Percentiles rank a stretch among this genome's conserved stretches.
These are phyloP conservation scores for Phalanger gymnotis DNA, from an alignment of 2,797 vertebrate species.

Conservation along the genomic window DNA sequence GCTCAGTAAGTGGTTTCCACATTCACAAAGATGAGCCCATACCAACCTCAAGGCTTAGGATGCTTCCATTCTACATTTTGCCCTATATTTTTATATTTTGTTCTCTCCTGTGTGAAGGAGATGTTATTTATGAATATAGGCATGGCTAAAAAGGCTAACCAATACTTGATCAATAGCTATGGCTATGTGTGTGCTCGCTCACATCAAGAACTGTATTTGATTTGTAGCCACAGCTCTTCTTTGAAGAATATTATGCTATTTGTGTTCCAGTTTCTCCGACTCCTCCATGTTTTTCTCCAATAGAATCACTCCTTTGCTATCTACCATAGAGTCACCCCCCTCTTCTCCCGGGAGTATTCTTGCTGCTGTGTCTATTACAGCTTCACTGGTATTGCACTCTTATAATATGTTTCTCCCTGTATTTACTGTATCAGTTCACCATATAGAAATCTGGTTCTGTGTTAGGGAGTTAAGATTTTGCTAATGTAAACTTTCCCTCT, in stretches of 20 bases:
- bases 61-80: not conserved
- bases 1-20: not conserved
- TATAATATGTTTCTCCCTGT: not conserved
- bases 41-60: not conserved
- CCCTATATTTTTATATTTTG: not conserved
- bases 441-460: not conserved
- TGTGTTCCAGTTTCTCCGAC: not conserved
- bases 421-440: not conserved
- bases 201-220: not conserved
- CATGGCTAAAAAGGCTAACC: not conserved
- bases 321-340: not conserved
- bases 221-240: not conserved
- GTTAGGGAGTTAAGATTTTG: not conserved
- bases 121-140: not conserved
- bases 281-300: not conserved
- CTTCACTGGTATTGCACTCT: not conserved
- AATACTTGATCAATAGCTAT: not conserved
- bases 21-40: not conserved
- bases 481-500: not conserved
- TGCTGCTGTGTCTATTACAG: rapidly evolving
- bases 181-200: not conserved
- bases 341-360: not conserved
- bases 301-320: not conserved
- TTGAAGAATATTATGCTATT: not conserved
- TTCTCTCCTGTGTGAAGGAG: not conserved